Conservation (phyloP, 2,797 vertebrate species). For the Sebastes vulpes region DNA sequence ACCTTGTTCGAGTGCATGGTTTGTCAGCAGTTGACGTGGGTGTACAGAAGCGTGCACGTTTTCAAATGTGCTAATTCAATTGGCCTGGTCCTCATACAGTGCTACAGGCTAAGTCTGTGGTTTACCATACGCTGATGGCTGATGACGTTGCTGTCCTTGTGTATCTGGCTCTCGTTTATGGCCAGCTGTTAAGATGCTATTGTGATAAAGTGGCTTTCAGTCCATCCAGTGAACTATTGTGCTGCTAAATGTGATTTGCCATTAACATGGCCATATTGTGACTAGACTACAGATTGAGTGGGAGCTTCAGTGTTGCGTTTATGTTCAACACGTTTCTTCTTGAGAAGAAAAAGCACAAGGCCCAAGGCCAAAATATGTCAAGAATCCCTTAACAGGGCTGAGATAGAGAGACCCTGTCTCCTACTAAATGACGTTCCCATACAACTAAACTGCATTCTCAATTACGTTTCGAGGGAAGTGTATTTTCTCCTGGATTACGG, state of each 20-base stretch:
- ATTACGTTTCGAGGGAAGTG: background rate
- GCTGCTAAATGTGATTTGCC: constrained; percentile 30
- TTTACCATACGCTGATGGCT: background rate
- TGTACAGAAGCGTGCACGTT: constrained; percentile 4
- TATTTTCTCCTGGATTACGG: background rate
- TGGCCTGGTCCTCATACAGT: constrained; percentile 7
- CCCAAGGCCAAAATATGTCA: background rate
- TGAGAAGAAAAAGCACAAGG: background rate
- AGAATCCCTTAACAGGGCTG: background rate
- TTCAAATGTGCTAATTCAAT: constrained; percentile 58
- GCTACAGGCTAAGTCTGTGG: background rate
- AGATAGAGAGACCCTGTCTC: background rate
- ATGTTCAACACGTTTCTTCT: constrained; percentile 3
- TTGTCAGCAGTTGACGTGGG: constrained; percentile 31
- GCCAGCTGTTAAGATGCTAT: constrained; percentile 32
- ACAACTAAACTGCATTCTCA: background rate
- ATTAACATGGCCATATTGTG: constrained; percentile 28
- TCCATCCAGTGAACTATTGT: constrained; percentile 26
- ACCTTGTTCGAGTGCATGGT: constrained; percentile 25
- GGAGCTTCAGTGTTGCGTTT: constrained; percentile 5
- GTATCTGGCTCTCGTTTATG: constrained; percentile 22
- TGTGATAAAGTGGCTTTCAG: constrained; percentile 28
- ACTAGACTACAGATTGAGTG: constrained; percentile 36
- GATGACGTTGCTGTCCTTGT: constrained; percentile 24
- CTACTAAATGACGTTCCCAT: background rate